Evolutionary conservation across 2,113 vertebrate species (phyloP).

Genomic region (Macaca mulatta): DNA sequence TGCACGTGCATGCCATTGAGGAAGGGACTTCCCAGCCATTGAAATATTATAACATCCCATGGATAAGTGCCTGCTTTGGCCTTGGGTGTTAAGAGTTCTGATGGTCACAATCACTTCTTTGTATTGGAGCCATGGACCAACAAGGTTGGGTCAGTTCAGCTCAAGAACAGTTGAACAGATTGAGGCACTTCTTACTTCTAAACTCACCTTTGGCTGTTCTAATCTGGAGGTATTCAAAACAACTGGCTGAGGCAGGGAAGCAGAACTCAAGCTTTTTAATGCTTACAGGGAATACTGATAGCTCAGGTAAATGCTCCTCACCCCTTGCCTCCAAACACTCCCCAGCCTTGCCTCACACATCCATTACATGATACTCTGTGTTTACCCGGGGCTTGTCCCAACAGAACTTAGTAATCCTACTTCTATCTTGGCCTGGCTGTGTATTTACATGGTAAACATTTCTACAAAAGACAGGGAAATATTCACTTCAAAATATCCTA

Average conservation of each 20-base stretch:
- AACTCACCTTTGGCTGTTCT: background rate
- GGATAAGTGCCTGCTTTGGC: background rate
- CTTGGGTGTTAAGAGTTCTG: background rate
- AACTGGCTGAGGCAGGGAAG: background rate
- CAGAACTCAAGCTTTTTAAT: background rate
- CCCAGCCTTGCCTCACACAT: slow-evolving; percentile 10
- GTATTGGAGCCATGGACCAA: background rate
- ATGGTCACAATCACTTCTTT: background rate
- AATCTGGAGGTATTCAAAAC: background rate
- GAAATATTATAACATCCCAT: background rate
- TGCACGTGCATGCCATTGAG: background rate
- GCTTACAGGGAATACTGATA: background rate
- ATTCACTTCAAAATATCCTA: slow-evolving; percentile 71
- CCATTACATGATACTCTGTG: slow-evolving; percentile 36
- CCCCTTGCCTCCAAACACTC: background rate
- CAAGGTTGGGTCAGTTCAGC: background rate
- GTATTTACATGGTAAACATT: slow-evolving; percentile 73
- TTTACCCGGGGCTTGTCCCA: slow-evolving; percentile 65
- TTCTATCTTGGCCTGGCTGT: slow-evolving; percentile 50
- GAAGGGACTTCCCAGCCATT: background rate
- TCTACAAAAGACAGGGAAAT: slow-evolving; percentile 74
- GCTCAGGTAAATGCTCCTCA: background rate
- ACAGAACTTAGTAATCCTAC: slow-evolving; percentile 45
- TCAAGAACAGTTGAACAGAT: background rate
- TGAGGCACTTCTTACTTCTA: background rate